Base-by-base conservation (phyloP, 1,140 invertebrate genomes). In the Euura lappo region DNA sequence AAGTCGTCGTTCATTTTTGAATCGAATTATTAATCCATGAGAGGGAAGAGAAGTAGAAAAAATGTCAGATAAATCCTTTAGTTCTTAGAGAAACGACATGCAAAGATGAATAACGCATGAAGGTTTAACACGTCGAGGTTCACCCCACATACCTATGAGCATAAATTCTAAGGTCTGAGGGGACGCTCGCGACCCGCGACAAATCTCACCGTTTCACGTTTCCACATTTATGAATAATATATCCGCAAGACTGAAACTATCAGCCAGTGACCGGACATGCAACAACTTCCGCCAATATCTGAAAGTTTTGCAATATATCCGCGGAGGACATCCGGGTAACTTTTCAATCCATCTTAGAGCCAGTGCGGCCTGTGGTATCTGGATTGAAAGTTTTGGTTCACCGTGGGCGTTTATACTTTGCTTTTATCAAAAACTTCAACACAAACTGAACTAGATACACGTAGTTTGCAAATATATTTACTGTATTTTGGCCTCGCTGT, bases 231-330 rank as follows among this genome's bases (percentile, higher is more conserved):
- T 28, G 28, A 28, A 28, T 28, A 28, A 28, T 28, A 28, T 28
- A 28, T 28, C 28, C 28, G 28, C 28, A 28, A 28, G 28, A 28
- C 28, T 28, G 28, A 28, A 28, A 28, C 28, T 28, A 60, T 60
- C 51, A 60, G 51, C 51, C 5, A n/a, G 51, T 60, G 8, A 60
- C 51, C 51, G 51, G 8, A 28, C 28, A 28, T 28, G 28, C 10
- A 60, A 60, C 5, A 60, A 60, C 51, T 60, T 60, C 51, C 51
- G 51, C 2, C 51, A 60, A 60, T 60, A n/a, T 6, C 8, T n/a
- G 51, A 60, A 60, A 60, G 51, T 60, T 60, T 60, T 60, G 51
- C 51, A 60, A 60, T 60, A 60, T 60, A 60, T 60, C 51, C 3
- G 51, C 5, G 3, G 51, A 4, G 3, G 51, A 60, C 51, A 3